Evolutionary conservation across 2,113 vertebrate species (phyloP), one percentile per base, ranked within the genome.

Genomic region (Ovis canadensis): DNA sequence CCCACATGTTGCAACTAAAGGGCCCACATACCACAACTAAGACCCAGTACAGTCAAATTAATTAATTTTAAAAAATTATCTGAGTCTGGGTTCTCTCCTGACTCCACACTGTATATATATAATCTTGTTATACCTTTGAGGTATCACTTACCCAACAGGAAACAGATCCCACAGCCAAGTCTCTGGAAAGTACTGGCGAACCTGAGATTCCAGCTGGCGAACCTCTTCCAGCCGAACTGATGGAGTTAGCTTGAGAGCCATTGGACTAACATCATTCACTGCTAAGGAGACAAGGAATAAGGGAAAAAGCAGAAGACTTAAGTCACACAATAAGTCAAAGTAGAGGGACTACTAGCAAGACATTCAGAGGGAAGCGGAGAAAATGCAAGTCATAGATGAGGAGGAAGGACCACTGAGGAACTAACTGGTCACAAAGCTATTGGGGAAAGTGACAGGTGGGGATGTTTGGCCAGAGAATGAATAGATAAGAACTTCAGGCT

Each of bases 121-220:
- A 62, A 14, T 64, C 29, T 78, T 92, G 31, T 59, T 31, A 29
- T 33, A 8, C 1, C 1, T 31, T 8, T 33, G 50, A 40, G n/a
- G 31, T 33, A n/a, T 93, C 96, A 97, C 99, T 99, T 90, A 99
- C 99, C 99, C 99, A 19, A 99, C 88, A 85, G 99, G 98, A 95
- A 99, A 96, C 21, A 99, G 98, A 83, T 99, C 97, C 99, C 99
- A 99, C 54, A 99, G 98, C 99, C 99, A 99, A 0, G 99, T 99
- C 97, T 99, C 98, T 0, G 99, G 99, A 48, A 99, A 99, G 94
- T 98, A 99, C 5, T 98, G 98, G 40, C 99, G 98, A 16, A 97
- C 8, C 7, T 98, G 98, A 88, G 98, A 88, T 36, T 36, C 36
- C 36, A 36, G 36, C 36, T 36, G 36, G 36, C 36, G 36, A 36